phyloP scores from a whole-genome alignment of 2,797 vertebrate genomes.

The Bovichtus variegatus region DNA sequence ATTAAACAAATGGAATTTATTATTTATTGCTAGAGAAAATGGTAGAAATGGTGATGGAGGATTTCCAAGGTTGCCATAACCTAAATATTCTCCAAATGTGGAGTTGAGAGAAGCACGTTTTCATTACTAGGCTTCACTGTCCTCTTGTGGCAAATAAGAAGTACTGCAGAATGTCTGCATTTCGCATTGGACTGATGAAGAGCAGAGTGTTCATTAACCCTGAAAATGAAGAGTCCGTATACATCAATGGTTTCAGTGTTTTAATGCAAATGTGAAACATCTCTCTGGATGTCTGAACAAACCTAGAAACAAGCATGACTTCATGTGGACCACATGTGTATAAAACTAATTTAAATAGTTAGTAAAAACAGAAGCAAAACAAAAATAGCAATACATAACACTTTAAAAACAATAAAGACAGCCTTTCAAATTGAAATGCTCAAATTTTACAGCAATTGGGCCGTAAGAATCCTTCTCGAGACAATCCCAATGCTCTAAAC shows the following conservation, averaged over 20 bases:
- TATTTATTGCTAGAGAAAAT: background rate
- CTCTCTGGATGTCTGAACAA: background rate
- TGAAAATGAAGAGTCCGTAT: background rate
- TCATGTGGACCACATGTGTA: background rate
- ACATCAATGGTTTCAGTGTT: constrained; percentile 27
- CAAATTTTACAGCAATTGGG: background rate
- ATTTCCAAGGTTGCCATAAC: background rate
- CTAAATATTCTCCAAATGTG: background rate
- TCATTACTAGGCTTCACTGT: constrained; percentile 7
- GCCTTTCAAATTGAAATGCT: background rate
- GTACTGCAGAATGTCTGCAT: constrained; percentile 4
- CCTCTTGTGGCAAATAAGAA: constrained; percentile 40
- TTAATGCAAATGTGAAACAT: constrained; percentile 40
- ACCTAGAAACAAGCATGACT: background rate
- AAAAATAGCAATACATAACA: background rate
- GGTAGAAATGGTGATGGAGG: fast-evolving
- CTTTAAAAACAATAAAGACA: background rate
- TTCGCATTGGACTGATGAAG: background rate
- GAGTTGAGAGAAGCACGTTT: background rate
- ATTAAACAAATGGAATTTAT: background rate
- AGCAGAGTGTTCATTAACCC: background rate
- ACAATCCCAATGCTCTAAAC: no score
- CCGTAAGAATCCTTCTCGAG: no score
- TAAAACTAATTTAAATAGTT: constrained; percentile 33
- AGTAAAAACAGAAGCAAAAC: constrained; percentile 18